Base-by-base conservation (phyloP, 2,888 invertebrate species). In the Mayetiola destructor region DNA sequence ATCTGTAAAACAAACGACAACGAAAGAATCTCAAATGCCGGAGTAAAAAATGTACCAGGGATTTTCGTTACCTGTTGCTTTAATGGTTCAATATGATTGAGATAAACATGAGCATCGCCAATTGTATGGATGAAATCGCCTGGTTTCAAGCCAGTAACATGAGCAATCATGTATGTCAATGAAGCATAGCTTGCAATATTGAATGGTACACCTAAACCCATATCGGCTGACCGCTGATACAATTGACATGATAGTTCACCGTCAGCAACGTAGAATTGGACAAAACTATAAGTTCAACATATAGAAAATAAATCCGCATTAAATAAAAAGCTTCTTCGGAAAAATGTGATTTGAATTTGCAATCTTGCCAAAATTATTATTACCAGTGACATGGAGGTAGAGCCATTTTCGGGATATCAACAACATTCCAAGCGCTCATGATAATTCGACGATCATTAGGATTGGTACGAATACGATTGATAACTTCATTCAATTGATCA, bases 121-220 rank as follows among this genome's bases (percentile, higher is more conserved):
- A 94, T 77, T 0, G 91, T 88, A 70, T 96, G 95, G 2, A 97
- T 77, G 68, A 99, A 93, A 61, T 96, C 95, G 35, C 90, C 93
- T 55, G 93, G 82, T 85, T 92, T 84, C 48, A 95, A 75, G 52
- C 82, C 83, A n/a, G 93, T 92, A 20, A 97, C 80, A 67, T 95
- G 90, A 23, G 97, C 96, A 62, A 97, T 85, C 93, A 99, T 95
- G 65, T 85, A 86, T 2, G 94, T 95, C 3, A 97, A 77, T 29
- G 97, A 70, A 1, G 96, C 81, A 73, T 97, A 99, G 64, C 95
- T 95, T 55, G 97, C 96, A 64, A 99, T 93, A 72, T 97, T 97
- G 71, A 97, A 97, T 12, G 96, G 96, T 0, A 96, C 94, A n/a
- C 97, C 97, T 1, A 97, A 76, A 2, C 95, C 95, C 86, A 97